Conservation (phyloP, 2,113 vertebrate species). For the Malurus alboscapulatus region DNA sequence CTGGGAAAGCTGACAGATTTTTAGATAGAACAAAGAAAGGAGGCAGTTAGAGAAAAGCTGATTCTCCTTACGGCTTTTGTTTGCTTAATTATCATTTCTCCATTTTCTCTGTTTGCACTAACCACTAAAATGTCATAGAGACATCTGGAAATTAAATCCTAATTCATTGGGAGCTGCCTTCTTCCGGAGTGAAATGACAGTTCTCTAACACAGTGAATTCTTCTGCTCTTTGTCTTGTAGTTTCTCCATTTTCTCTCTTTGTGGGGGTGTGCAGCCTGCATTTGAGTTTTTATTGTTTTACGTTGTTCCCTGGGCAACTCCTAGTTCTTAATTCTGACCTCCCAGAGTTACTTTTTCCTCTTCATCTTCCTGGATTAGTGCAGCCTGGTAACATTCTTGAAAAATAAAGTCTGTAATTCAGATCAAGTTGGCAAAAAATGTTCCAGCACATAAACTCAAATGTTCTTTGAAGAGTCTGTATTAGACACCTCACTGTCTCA, state of each 20-base stretch:
- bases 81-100: slow-evolving; percentile 2
- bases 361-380: not conserved
- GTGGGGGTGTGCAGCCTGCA: not conserved
- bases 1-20: not conserved
- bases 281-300: not conserved
- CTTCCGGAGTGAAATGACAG: not conserved
- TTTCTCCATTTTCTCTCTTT: not conserved
- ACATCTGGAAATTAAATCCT: slow-evolving; percentile 25
- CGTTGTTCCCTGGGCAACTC: not conserved
- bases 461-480: not conserved
- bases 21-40: not conserved
- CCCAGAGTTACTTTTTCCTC: not conserved
- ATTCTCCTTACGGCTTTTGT: slow-evolving; percentile 12
- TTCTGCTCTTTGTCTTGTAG: not conserved
- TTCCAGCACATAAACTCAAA: not conserved
- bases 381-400: not conserved
- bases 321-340: not conserved
- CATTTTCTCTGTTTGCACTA: slow-evolving; percentile 11
- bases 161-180: not conserved
- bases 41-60: not conserved
- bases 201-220: not conserved
- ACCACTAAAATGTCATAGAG: not conserved
- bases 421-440: not conserved
- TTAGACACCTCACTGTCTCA: not conserved
- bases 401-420: not conserved